Evolutionary conservation across 92 coral and sea anemone genomes (phyloP).

Genomic region (Heliopora coerulea): DNA sequence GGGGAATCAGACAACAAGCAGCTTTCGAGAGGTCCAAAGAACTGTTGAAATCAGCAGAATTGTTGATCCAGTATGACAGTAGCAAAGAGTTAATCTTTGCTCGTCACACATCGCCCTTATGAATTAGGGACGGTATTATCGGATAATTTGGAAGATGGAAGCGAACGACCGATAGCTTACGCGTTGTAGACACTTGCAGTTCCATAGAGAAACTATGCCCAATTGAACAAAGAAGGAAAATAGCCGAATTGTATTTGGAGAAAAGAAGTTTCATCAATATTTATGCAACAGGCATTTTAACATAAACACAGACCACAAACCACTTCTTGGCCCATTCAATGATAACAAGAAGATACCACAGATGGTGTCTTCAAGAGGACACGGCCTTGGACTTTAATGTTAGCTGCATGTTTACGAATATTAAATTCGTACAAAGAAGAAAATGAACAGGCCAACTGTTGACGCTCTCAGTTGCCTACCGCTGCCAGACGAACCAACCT

Average conservation of each 20-base stretch:
- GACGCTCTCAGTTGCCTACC: constrained; percentile 47
- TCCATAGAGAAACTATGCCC: constrained; percentile 28
- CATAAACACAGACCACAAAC: constrained; percentile 19
- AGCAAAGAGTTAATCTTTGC: constrained; percentile 24
- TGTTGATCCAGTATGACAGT: constrained; percentile 39
- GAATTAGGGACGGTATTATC: constrained; percentile 33
- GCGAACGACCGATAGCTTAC: constrained; percentile 24
- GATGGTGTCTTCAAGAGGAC: not conserved
- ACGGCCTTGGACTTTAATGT: not conserved
- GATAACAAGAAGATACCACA: not conserved
- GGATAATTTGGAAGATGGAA: constrained; percentile 26
- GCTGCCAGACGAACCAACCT: constrained; percentile 21
- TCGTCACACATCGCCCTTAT: constrained; percentile 11
- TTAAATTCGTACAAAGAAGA: not conserved
- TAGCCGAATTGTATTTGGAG: constrained; percentile 13
- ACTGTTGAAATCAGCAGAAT: constrained; percentile 16
- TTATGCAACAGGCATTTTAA: constrained; percentile 10
- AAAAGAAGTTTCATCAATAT: constrained; percentile 36
- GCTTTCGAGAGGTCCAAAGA: constrained; percentile 31
- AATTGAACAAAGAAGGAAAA: constrained; percentile 41
- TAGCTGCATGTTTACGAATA: constrained; percentile 25
- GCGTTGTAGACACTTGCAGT: constrained; percentile 9
- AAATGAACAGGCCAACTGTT: constrained; percentile 32
- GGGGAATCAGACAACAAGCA: constrained; percentile 32
- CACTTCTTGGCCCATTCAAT: not conserved